These are phyloP conservation scores for Lutjanus campechanus DNA, from an alignment of 2,797 vertebrate species.

Conservation along the genomic window DNA sequence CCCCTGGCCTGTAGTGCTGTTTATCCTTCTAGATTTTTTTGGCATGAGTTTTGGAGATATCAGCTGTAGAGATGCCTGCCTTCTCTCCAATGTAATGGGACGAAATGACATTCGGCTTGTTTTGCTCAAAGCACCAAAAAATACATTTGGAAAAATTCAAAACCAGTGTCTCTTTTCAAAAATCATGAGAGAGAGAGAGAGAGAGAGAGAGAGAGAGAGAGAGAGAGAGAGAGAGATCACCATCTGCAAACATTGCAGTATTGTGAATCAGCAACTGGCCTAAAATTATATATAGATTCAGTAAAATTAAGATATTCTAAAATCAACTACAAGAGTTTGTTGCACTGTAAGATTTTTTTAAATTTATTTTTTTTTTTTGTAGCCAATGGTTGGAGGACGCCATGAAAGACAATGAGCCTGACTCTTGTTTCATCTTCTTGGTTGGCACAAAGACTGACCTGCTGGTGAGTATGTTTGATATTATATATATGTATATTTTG, in stretches of 20 bases:
- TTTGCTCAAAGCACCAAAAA: too few relatives aligned
- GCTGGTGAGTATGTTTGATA: slow-evolving; percentile 82
- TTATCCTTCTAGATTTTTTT: too few relatives aligned
- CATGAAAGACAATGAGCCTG: slow-evolving; percentile 89
- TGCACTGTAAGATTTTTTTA: background rate
- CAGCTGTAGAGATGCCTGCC: too few relatives aligned
- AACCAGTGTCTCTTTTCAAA: too few relatives aligned
- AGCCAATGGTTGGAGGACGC: slow-evolving; percentile 94
- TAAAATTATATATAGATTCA: background rate
- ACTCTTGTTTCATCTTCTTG: slow-evolving; percentile 89
- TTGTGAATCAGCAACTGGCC: background rate
- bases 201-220: too few relatives aligned
- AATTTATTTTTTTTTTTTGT: background rate
- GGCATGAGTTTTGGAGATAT: too few relatives aligned
- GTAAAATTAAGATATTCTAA: background rate
- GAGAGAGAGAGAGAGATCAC: too few relatives aligned
- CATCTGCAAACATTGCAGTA: background rate
- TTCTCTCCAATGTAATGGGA: too few relatives aligned
- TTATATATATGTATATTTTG: background rate
- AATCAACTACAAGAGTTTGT: background rate
- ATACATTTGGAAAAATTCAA: too few relatives aligned
- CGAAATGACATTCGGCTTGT: too few relatives aligned
- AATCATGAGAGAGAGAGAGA: too few relatives aligned
- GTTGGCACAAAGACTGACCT: slow-evolving; percentile 94
- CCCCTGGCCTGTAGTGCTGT: too few relatives aligned